Base-by-base conservation (phyloP, 1,140 invertebrate species). In the Ditylenchus dipsaci region DNA sequence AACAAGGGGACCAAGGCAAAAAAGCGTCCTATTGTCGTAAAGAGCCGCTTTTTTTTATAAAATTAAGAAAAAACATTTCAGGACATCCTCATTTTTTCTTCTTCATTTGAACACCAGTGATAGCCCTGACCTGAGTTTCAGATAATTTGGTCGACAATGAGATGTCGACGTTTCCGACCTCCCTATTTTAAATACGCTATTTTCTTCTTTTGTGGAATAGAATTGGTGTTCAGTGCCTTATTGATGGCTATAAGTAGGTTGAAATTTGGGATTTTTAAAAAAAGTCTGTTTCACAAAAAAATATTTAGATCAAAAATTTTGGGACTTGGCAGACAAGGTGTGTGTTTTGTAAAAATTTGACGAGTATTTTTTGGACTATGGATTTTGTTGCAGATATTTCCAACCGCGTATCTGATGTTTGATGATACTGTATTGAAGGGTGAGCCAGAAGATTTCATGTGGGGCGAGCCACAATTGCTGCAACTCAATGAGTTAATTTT, bases 261-360 rank as follows among this genome's bases (percentile, higher is more conserved):
- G 17, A n/a, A n/a, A 5, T 61, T 61, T 61, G 3, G 29, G 19
- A 61, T 30, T 61, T 3, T n/a, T n/a, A 59, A 11, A 13, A 13
- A n/a, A 8, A 21, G n/a, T 30, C 3, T 61, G 27, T 30, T 30
- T 61, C 3, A 5, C 59, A 5, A 21, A 3, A 5, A 8, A 5
- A 61, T n/a, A 33, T 73, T 74, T 57, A 73, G 69, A 71, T 47
- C 69, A 71, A 49, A 71, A 71, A 27, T 71, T 71, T 57, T 71
- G 69, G 69, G 69, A 71, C 5, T 38, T 71, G 17, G 65, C 69
- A 57, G 42, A 72, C 17, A 74, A 73, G 33, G 33, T 38, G 33
- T 38, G 33, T 38, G 33, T 5, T 38, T 38, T 38, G 33, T 38
- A n/a, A n/a, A n/a, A n/a, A 38, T 38, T 38, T 38, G 3, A 38